phyloP scores from a whole-genome alignment of 2,888 invertebrate species.

The Liodrosophila aerea region DNA sequence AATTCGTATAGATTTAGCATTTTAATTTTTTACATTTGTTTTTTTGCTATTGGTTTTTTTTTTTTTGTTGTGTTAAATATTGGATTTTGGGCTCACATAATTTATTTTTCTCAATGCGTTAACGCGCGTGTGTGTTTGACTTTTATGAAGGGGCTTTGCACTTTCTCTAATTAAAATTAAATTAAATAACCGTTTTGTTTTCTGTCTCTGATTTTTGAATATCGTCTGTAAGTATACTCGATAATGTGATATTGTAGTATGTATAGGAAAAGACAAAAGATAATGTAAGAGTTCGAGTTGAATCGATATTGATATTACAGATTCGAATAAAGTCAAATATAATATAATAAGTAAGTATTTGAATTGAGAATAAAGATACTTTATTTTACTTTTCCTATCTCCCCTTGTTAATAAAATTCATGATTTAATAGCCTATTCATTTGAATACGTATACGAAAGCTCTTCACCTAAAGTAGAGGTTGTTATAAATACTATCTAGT shows the following conservation, averaged over 20 bases:
- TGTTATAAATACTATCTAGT: no score
- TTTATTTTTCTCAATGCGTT: slow-evolving; percentile 10
- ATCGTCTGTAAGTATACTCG: slow-evolving; percentile 21
- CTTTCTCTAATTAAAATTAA: slow-evolving; percentile 69
- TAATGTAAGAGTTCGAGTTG: no score
- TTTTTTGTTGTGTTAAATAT: no score
- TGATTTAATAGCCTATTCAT: no score
- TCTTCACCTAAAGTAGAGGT: no score
- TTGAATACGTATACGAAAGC: no score
- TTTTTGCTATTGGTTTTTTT: slow-evolving; percentile 12
- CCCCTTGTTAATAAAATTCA: no score
- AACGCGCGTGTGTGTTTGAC: slow-evolving; percentile 8
- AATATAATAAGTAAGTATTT: no score
- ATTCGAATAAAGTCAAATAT: no score
- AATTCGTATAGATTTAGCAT: slow-evolving; percentile 62
- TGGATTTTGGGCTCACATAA: slow-evolving; percentile 35
- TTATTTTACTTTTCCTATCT: no score
- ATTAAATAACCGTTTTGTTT: slow-evolving; percentile 59
- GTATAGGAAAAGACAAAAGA: neutral
- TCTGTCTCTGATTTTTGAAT: slow-evolving; percentile 36
- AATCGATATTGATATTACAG: no score
- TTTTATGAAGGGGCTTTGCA: slow-evolving; percentile 56
- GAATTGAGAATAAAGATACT: no score
- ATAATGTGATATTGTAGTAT: slow-evolving; percentile 5
- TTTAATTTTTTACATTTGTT: slow-evolving; percentile 32